Base-by-base conservation (phyloP, 2,113 vertebrate genomes). In the Centropus bengalensis region DNA sequence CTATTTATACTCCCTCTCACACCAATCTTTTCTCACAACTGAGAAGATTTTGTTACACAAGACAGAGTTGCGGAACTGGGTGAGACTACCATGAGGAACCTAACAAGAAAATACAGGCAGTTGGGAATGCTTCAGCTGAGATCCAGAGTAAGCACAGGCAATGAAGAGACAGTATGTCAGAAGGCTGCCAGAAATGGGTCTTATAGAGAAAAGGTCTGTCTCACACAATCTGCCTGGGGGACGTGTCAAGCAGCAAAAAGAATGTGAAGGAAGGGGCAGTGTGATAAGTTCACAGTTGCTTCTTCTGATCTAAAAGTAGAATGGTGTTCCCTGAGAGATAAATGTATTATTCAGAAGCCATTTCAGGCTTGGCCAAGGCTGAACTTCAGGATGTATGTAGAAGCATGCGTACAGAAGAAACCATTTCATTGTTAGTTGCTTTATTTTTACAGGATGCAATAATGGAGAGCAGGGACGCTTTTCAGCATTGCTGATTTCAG, bases 281-380 rank as follows among this genome's bases (percentile, higher is more conserved):
- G 64, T 80, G 88, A 63, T 83, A 90, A 94, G 60, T 79, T 90
- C 88, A 84, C 2, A 49, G 0, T 79, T 77, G 33, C 28, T 88
- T 17, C 56, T 68, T 90, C 85, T 75, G 64, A 64, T 94, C 91
- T 94, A 82, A 91, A 94, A 91, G 80, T 89, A 92, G 89, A 74
- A 83, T 40, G 56, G 85, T 70, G 17, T 71, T 95, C 87, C 79
- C 89, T 75, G 33, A 58, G 82, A 93, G 91, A 73, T 21, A 83
- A 94, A 96, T 91, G 45, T 51, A 91, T 93, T 77, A 95, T 83
- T 95, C 88, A 96, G 76, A 69, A 93, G 55, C 55, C 55, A 38
- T 88, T 94, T 88, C 80, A 81, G 92, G 55, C 71, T 51, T 75
- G 64, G 52, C 33, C 55, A 78, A 74, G 32, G 52, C 64, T 77